phyloP scores from a whole-genome alignment of 2,797 vertebrate genomes.

The Pempheris klunzingeri region DNA sequence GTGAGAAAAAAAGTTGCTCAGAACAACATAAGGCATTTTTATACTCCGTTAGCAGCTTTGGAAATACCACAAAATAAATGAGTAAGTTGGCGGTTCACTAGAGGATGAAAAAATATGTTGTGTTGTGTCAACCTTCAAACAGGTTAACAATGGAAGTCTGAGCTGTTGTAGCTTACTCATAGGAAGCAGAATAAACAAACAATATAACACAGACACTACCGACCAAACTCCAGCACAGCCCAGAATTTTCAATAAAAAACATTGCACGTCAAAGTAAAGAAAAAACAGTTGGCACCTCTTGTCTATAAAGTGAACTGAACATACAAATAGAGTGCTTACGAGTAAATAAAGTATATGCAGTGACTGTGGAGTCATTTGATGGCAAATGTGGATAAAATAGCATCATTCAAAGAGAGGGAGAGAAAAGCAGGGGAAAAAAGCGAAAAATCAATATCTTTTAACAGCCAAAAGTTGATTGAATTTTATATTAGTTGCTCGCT shows the following conservation, averaged over 20 bases:
- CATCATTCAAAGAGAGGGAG: too few relatives aligned
- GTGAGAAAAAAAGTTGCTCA: not conserved
- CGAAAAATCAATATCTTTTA: not conserved
- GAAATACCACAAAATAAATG: not conserved
- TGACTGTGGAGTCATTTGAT: not conserved
- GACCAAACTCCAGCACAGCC: not conserved
- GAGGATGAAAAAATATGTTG: too few relatives aligned
- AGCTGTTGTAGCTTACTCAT: not conserved
- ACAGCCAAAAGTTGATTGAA: not conserved
- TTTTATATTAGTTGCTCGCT: not conserved
- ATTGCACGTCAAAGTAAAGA: constrained; percentile 32
- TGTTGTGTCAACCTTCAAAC: not conserved
- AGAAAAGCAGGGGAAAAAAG: too few relatives aligned
- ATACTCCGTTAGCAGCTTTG: not conserved
- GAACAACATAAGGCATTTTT: not conserved
- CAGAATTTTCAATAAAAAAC: not conserved
- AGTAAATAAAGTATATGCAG: not conserved
- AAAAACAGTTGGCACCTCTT: not conserved
- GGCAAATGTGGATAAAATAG: constrained; percentile 1
- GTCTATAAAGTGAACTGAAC: not conserved
- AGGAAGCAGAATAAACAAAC: not conserved
- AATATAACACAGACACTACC: not conserved
- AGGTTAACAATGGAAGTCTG: not conserved
- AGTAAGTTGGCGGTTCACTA: not conserved
- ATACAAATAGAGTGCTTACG: not conserved